Evolutionary conservation across 2,797 vertebrate species (phyloP), one percentile per base, ranked within the genome.

Genomic region (Distichodus sexfasciatus): DNA sequence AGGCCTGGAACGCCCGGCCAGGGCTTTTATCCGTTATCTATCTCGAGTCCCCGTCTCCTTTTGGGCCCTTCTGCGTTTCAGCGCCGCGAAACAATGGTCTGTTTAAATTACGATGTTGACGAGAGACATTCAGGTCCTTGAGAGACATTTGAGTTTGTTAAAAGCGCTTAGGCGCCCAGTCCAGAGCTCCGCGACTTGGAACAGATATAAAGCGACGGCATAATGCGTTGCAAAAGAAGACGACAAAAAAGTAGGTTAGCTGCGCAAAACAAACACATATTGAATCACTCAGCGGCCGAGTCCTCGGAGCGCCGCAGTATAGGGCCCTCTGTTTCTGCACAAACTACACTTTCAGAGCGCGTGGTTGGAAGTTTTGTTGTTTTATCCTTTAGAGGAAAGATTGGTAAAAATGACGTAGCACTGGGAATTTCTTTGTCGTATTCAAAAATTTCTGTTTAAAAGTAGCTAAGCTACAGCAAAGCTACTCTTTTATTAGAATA

Each of bases 1-100:
- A 88, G 88, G 87, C 81, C 87, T 84, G 87, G 86, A 90, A 89
- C 80, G 83, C 83, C 79, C 48, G 67, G 78, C 76, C 50, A 76
- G 77, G 10, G 43, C 63, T 79, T 78, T 71, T 75, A 78, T 76
- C 36, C n/a, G 23, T 15, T 48, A 41, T 19, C 47, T 17, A 36
- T 50, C 50, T 2, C 51, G 31, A 63, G 54, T 48, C 51, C n/a
- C 17, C 21, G 12, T 36, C 38, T 15, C 19, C 53, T 50, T 66
- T 10, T 41, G 17, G 2, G n/a, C n/a, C n/a, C n/a, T n/a, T n/a
- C 46, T 21, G 24, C 28, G 19, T 26, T 58, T 50, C 36, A 31
- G 47, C 19, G 15, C 15, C 33, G 14, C 12, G n/a, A n/a, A n/a
- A 28, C 29, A 24, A n/a, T 8, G 47, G 33, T 38, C 43, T 17